Conservation (phyloP, 2,113 vertebrate genomes). For the Scalopus aquaticus region DNA sequence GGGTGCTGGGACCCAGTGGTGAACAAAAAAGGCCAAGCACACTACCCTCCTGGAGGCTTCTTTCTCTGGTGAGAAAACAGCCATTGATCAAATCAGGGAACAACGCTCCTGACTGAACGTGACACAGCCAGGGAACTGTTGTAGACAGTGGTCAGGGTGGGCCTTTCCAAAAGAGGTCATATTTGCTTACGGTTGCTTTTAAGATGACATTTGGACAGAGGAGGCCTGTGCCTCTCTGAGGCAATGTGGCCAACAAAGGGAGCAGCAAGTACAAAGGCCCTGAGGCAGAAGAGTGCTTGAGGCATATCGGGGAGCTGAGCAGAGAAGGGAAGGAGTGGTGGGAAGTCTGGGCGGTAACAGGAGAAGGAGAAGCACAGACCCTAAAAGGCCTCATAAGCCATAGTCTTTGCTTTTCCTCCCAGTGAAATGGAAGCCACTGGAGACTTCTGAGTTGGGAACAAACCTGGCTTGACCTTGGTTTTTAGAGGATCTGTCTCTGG, state of each 20-base stretch:
- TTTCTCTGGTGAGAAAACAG: background rate
- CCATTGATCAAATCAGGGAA: no score
- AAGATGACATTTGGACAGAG: background rate
- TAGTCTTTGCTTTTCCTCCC: background rate
- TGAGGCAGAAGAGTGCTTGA: background rate
- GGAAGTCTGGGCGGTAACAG: background rate
- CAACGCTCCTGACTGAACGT: background rate
- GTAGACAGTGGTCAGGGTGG: background rate
- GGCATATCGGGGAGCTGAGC: background rate
- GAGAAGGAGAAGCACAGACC: background rate
- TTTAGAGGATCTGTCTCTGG: background rate
- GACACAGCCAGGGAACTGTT: background rate
- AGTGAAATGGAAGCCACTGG: background rate
- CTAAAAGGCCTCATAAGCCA: background rate
- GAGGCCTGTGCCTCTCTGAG: background rate
- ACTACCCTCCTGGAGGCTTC: background rate
- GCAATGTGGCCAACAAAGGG: background rate
- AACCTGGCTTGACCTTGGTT: background rate
- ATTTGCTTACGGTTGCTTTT: background rate
- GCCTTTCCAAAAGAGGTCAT: background rate
- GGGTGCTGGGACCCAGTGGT: no score
- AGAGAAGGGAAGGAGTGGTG: background rate
- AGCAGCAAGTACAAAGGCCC: background rate
- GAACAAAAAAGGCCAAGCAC: background rate
- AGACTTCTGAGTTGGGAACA: background rate